Evolutionary conservation across 92 coral and sea anemone genomes (phyloP).

Genomic region (Parazoanthus swiftii): DNA sequence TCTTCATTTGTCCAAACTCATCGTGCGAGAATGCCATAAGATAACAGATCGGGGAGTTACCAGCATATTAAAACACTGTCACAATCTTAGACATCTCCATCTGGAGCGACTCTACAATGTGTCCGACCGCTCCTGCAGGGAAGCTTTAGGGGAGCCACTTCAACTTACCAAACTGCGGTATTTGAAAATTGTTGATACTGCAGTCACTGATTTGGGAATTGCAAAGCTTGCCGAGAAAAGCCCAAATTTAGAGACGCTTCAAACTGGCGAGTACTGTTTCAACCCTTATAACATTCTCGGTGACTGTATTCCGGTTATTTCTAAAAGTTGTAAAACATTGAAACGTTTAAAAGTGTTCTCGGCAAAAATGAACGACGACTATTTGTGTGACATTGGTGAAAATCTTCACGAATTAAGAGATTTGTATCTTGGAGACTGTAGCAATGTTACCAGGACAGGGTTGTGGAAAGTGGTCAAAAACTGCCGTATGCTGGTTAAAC

Average conservation of each 20-base stretch:
- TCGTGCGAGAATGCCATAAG: slow-evolving; percentile 82
- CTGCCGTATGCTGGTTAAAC: slow-evolving; percentile 59
- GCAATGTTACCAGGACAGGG: slow-evolving; percentile 63
- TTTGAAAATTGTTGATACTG: slow-evolving; percentile 70
- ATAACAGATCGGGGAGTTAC: slow-evolving; percentile 82
- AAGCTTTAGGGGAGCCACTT: slow-evolving; percentile 19
- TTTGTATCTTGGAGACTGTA: slow-evolving; percentile 79
- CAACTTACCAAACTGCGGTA: slow-evolving; percentile 56
- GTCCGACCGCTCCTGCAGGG: slow-evolving; percentile 55
- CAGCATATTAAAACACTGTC: slow-evolving; percentile 65
- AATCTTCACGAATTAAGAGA: slow-evolving; percentile 60
- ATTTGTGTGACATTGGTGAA: slow-evolving; percentile 57
- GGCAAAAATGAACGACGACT: slow-evolving; percentile 68
- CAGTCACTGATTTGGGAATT: slow-evolving; percentile 71
- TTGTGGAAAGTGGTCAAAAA: slow-evolving; percentile 55
- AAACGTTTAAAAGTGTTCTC: slow-evolving; percentile 63
- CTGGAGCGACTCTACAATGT: slow-evolving; percentile 72
- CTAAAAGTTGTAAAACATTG: slow-evolving; percentile 63
- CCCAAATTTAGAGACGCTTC: slow-evolving; percentile 63
- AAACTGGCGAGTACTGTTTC: slow-evolving; percentile 76
- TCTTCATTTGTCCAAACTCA: slow-evolving; percentile 53
- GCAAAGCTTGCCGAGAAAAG: slow-evolving; percentile 68
- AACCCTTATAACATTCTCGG: slow-evolving; percentile 71
- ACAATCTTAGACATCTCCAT: slow-evolving; percentile 54
- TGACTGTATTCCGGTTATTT: slow-evolving; percentile 57